Evolutionary conservation across 2,797 vertebrate species (phyloP), one percentile per base, ranked within the genome.

Genomic region (Scleropages formosus): DNA sequence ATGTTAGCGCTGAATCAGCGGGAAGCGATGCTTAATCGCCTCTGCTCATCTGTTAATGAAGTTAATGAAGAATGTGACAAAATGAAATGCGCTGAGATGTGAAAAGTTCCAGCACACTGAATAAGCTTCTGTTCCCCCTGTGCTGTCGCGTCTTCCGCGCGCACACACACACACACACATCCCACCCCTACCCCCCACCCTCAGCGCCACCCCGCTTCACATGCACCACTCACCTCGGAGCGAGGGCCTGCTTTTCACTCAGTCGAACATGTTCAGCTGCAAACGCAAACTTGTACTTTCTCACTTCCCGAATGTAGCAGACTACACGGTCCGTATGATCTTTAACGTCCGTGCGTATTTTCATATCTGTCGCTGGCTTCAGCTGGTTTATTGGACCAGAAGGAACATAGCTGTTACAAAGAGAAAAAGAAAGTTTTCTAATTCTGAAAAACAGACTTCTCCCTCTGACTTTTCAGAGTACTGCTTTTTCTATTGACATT

Each of bases 21-120:
- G 90, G 91, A 93, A 91, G 86, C 86, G 83, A 84, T 72, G 82
- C 86, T 90, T 93, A 93, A 93, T 93, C 92, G 90, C 91, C 82
- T 86, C 87, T 79, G 91, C 91, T 93, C 92, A 91, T 93, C 92
- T 93, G 92, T 93, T 93, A 93, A 93, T 93, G 92, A 91, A 93
- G 90, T 93, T 93, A 93, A 93, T 93, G 92, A 93, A 91, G 91
- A 93, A 92, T 91, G 90, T 90, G 90, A 92, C 87, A 89, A 88
- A 92, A 91, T 83, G 85, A 90, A 93, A 93, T 89, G 90, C 90
- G 92, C 92, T 93, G 92, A 93, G 92, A 93, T 87, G 88, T 89
- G 89, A 90, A 89, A 92, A 91, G 92, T 93, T 93, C 92, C 91
- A 90, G 82, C 89, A 93, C 90, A 88, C 88, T 93, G 92, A 88